Evolutionary conservation across 2,113 vertebrate species (phyloP).

Genomic region (Chaetorhynchus papuensis): DNA sequence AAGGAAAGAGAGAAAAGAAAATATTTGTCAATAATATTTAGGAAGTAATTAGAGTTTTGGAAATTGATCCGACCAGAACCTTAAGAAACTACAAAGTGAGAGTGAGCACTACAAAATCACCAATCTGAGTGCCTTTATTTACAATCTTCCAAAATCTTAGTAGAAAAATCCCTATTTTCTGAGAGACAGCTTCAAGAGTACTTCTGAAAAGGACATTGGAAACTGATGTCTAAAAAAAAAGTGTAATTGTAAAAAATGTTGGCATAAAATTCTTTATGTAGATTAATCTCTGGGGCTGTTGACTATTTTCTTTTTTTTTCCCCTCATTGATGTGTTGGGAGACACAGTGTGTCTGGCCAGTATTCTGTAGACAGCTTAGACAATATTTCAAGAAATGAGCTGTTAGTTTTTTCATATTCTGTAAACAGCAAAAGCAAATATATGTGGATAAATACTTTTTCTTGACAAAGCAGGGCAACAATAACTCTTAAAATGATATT

Average conservation of each 20-base stretch:
- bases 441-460: background rate
- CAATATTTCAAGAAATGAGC: background rate
- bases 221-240: background rate
- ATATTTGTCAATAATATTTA: background rate
- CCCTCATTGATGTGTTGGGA: accelerated
- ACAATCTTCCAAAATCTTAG: background rate
- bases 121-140: background rate
- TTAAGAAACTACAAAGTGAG: background rate
- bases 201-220: background rate
- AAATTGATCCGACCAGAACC: background rate
- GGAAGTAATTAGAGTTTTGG: background rate
- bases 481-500: background rate
- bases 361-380: background rate
- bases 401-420: background rate
- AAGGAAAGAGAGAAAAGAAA: background rate
- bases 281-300: background rate
- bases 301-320: background rate
- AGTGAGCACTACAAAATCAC: background rate
- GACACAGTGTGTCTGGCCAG: background rate
- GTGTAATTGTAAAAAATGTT: background rate
- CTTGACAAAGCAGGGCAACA: background rate
- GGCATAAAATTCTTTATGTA: background rate
- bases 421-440: background rate
- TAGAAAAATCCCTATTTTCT: background rate
- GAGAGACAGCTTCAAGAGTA: background rate